Conservation (phyloP, 1,140 invertebrate genomes). For the Manduca sexta region DNA sequence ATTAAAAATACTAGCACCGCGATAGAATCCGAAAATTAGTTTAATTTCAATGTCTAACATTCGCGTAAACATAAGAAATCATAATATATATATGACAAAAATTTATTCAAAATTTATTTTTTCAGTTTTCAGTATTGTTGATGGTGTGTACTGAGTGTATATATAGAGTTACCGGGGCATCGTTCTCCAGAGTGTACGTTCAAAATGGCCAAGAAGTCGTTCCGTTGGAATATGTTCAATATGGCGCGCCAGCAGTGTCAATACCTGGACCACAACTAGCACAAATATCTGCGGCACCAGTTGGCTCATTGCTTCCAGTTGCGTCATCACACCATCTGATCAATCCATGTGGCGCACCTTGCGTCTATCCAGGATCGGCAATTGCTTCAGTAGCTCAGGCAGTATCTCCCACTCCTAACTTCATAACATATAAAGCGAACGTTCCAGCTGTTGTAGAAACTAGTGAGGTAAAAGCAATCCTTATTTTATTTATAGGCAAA, state of each 20-base stretch:
- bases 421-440: constrained; percentile 41
- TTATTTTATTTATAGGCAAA: not conserved
- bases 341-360: constrained; percentile 47
- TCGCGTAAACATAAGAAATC: no score
- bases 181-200: constrained; percentile 53
- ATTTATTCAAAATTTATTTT: no score
- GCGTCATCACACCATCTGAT: constrained; percentile 30
- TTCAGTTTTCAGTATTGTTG: no score
- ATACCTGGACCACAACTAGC: constrained; percentile 28
- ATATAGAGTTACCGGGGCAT: constrained; percentile 24
- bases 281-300: constrained; percentile 32
- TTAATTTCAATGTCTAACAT: no score
- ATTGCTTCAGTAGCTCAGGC: constrained; percentile 29
- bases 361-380: constrained; percentile 37
- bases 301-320: constrained; percentile 26
- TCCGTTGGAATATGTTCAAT: constrained; percentile 40
- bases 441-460: constrained; percentile 41
- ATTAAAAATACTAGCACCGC: no score
- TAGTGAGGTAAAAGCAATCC: constrained; percentile 36
- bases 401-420: constrained; percentile 34
- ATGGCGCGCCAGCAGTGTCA: constrained; percentile 30
- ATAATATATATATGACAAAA: no score
- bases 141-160: constrained; percentile 21
- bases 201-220: constrained; percentile 32
- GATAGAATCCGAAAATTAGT: no score